Evolutionary conservation across 2,888 invertebrate genomes (phyloP), one percentile per base, ranked within the genome.

Genomic region (Drosophila pseudotakahashii): DNA sequence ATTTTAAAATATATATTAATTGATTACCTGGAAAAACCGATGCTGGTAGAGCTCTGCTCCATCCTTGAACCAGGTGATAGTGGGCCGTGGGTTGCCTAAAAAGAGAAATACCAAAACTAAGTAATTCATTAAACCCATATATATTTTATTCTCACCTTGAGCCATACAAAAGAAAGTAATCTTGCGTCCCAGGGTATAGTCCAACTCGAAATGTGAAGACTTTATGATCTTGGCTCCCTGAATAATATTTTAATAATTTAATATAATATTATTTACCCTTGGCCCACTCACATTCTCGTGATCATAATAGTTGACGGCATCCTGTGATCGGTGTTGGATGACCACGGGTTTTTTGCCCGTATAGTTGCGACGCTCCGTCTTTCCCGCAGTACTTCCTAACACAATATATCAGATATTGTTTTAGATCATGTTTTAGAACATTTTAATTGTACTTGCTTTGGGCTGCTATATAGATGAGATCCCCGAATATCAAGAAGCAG

Each of bases 21-120:
- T 23, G 19, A 14, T 34, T 92, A 97, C 97, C 92, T 97, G 97
- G 82, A 97, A 93, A 92, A 97, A 97, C 71, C 96, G 94, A 93
- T 98, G 97, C 13, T 96, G 95, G 89, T 97, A 97, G 82, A 98
- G 95, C 92, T 98, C 98, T n/a, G 96, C 95, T 44, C 98, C 98
- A 91, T 98, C 98, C 91, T 98, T 98, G 91, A 97, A 98, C 98
- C 98, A 98, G 19, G 98, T 98, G 72, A 98, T 97, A 75, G 97
- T 96, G 0, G 98, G 98, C 57, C 97, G 93, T 0, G 98, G 98
- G 70, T 91, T 90, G 14, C 92, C 92, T 95, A 6, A 4, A 41
- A 37, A 19, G 1, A 34, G n/a, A 14, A 50, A 2, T 1, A 3
- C 0, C 13, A 5, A 3, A 10, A n/a, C 13, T 32, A 37, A 11